Base-by-base conservation (phyloP, 2,888 invertebrate genomes). In the Aphrophora alni region DNA sequence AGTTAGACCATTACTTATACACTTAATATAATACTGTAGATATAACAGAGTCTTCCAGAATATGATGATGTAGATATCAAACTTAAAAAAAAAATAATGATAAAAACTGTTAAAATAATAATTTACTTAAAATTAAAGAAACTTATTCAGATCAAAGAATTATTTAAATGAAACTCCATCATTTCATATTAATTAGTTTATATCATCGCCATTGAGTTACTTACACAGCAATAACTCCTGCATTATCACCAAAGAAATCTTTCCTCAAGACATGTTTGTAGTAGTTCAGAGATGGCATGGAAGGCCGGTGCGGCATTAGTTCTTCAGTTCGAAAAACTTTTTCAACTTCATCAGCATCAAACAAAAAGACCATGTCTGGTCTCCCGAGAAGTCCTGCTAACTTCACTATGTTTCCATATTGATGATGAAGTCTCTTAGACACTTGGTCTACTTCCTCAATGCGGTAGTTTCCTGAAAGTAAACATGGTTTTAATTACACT, bases 171-270 rank as follows among this genome's bases (percentile, higher is more conserved):
- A n/a, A n/a, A n/a, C n/a, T n/a, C n/a, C n/a, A n/a, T n/a, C n/a
- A n/a, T n/a, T n/a, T n/a, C n/a, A n/a, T n/a, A n/a, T n/a, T n/a
- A n/a, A n/a, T n/a, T n/a, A n/a, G n/a, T n/a, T n/a, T n/a, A n/a
- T n/a, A n/a, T n/a, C n/a, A n/a, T n/a, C n/a, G n/a, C n/a, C n/a
- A n/a, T n/a, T n/a, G n/a, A n/a, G n/a, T 33, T 79, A 89, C 93
- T 92, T 89, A 94, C 94, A 94, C 93, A 2, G 93, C 94, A 84
- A 94, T 94, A 5, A 94, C 92, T 73, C 94, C 94, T 0, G 92
- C 92, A 77, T 91, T 89, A 82, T 92, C 91, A 0, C 91, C 91
- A 85, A 94, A 94, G 86, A 93, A 93, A 75, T 93, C 92, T 87
- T 92, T 93, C 82, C 93, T 89, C 72, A 93, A 87, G 0, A 91